phyloP scores from a whole-genome alignment of 2,888 invertebrate species.

The Ferrisia virgata region DNA sequence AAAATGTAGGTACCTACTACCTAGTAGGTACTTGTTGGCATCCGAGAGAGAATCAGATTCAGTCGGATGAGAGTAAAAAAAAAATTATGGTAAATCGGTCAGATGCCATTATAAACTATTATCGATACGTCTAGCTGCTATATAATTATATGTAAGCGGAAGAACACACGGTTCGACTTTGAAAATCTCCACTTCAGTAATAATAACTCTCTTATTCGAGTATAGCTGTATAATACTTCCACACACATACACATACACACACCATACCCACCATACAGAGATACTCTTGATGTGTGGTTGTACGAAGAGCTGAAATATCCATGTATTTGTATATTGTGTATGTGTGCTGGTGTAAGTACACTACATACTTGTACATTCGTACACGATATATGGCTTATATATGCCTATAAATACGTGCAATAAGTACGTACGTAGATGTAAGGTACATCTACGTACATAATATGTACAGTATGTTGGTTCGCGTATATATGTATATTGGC shows the following conservation, averaged over 20 bases:
- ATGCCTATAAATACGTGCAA: no score
- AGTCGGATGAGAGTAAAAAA: not conserved
- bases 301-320: no score
- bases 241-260: not conserved
- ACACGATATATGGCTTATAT: not conserved
- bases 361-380: no score
- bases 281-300: no score
- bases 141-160: slow-evolving; percentile 36
- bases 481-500: not conserved
- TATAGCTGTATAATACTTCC: no score
- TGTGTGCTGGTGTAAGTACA: no score
- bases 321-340: no score
- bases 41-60: not conserved
- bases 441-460: not conserved
- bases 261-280: no score
- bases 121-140: slow-evolving; percentile 17
- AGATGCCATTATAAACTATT: slow-evolving; percentile 38
- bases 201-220: slow-evolving; percentile 30
- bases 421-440: no score
- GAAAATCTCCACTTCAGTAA: not conserved
- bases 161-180: slow-evolving; percentile 21
- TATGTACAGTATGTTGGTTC: not conserved
- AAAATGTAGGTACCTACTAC: no score
- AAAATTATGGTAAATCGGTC: slow-evolving; percentile 37
- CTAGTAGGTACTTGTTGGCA: no score